Evolutionary conservation across 2,888 invertebrate species (phyloP).

Genomic region (Thelaira solivaga): DNA sequence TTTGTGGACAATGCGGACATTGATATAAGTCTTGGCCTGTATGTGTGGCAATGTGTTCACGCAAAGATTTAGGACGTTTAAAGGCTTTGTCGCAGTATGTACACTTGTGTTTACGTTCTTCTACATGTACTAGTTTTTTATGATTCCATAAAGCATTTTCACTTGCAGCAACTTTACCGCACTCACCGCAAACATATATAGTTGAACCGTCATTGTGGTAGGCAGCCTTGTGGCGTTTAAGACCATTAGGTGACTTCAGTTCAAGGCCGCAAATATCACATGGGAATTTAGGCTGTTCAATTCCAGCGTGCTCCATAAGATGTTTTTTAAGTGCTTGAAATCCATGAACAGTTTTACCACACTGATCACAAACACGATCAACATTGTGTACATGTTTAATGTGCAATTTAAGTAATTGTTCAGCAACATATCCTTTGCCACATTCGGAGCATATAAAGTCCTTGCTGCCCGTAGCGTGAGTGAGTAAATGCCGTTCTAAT

Average conservation of each 20-base stretch:
- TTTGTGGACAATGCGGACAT: slow-evolving; percentile 68
- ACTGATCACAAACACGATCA: slow-evolving; percentile 62
- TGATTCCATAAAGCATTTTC: slow-evolving; percentile 65
- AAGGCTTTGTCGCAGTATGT: slow-evolving; percentile 66
- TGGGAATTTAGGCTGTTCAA: slow-evolving; percentile 56
- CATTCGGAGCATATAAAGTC: slow-evolving; percentile 65
- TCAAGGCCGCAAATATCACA: slow-evolving; percentile 64
- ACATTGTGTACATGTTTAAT: slow-evolving; percentile 61
- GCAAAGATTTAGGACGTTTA: slow-evolving; percentile 61
- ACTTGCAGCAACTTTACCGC: slow-evolving; percentile 65
- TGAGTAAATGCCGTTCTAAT: slow-evolving; percentile 63
- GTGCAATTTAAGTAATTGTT: slow-evolving; percentile 59
- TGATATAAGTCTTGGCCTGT: slow-evolving; percentile 68
- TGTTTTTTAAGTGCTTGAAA: slow-evolving; percentile 58
- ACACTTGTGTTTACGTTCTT: slow-evolving; percentile 65
- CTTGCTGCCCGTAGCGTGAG: slow-evolving; percentile 58
- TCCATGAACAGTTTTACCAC: slow-evolving; percentile 63
- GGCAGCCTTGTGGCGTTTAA: slow-evolving; percentile 64
- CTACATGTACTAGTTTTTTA: slow-evolving; percentile 65
- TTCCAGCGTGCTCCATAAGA: slow-evolving; percentile 62
- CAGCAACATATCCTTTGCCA: slow-evolving; percentile 62
- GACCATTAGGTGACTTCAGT: slow-evolving; percentile 60
- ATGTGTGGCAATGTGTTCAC: slow-evolving; percentile 69
- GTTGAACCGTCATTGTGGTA: slow-evolving; percentile 64
- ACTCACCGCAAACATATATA: slow-evolving; percentile 64